phyloP scores from a whole-genome alignment of 1,140 invertebrate species.

The Oncopodura yosiiana region DNA sequence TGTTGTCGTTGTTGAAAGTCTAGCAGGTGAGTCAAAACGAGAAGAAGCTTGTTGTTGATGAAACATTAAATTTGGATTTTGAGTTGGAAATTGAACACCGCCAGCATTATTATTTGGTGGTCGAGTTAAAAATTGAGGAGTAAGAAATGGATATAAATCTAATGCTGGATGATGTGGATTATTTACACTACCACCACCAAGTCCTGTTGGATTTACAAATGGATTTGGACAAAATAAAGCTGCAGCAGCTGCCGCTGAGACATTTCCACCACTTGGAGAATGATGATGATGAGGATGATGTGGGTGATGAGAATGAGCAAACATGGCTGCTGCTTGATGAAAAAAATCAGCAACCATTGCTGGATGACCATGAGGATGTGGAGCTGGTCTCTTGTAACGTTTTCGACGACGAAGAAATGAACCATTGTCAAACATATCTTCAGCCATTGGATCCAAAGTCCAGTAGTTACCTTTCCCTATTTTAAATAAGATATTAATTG shows the following conservation, averaged over 20 bases:
- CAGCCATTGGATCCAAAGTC: conserved; percentile 91
- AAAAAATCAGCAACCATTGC: conserved; percentile 40
- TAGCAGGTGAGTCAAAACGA: background rate
- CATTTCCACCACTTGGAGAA: conserved; percentile 21
- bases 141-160: conserved; percentile 41
- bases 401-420: conserved; percentile 90
- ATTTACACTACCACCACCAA: conserved; percentile 36
- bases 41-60: conserved; percentile 28
- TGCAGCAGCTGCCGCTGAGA: conserved; percentile 23
- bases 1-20: background rate
- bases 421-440: conserved; percentile 99
- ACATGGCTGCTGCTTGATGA: conserved; percentile 36
- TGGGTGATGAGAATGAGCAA: conserved; percentile 34
- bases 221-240: conserved; percentile 18
- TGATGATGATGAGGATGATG: conserved; percentile 34
- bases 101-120: conserved; percentile 43
- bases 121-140: conserved; percentile 44
- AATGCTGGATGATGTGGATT: conserved; percentile 35
- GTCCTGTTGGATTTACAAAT: conserved; percentile 36
- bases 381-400: conserved; percentile 64
- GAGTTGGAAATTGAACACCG: conserved; percentile 37
- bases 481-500: background rate
- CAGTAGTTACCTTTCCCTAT: conserved; percentile 94
- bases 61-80: conserved; percentile 32
- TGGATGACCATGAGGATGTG: conserved; percentile 39